Base-by-base conservation (phyloP, 2,797 vertebrate species). In the Pangasius krempfi region DNA sequence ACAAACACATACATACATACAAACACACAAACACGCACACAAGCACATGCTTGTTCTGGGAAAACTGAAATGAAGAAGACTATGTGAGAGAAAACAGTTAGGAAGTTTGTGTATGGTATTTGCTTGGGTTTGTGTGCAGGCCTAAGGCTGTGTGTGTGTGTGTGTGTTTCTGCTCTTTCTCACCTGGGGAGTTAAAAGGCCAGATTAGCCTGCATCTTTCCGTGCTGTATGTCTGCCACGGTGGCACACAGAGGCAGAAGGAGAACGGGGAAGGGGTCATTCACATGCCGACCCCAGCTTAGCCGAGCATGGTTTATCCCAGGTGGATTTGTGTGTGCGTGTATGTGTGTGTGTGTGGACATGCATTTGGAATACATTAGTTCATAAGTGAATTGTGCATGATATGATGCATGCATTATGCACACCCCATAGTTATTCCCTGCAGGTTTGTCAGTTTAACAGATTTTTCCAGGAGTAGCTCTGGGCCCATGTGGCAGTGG, bases 71-170 rank as follows among this genome's bases (percentile, higher is more conserved):
- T 62, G 16, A 72, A 72, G 60, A 56, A 84, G 44, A 12, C 68
- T 76, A n/a, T 66, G 78, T 52, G 5, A 44, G 60, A 44, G 75
- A 85, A 84, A 82, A 78, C 44, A 82, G 22, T 84, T 52, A 40
- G 13, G 20, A 62, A 60, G 89, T 93, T 89, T 92, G 91, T 92
- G 90, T n/a, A n/a, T 44, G 13, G n/a, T 47, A 83, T 37, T 54
- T 80, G 84, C 72, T 87, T 86, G 85, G 68, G 47, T 37, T 27
- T 79, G 44, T 4, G 76, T 90, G 90, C 33, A 13, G 62, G 60
- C 88, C 87, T 78, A 90, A 87, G 80, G 86, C 75, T 37, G 37
- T 37, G 9, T 80, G 78, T 56, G 27, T 80, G 66, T 44, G 37
- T 72, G 27, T 73, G 33, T 66, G 68, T 12, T 60, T 56, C 75